These are phyloP conservation scores for Labrus mixtus DNA, from an alignment of 2,113 vertebrate species.

Conservation along the genomic window DNA sequence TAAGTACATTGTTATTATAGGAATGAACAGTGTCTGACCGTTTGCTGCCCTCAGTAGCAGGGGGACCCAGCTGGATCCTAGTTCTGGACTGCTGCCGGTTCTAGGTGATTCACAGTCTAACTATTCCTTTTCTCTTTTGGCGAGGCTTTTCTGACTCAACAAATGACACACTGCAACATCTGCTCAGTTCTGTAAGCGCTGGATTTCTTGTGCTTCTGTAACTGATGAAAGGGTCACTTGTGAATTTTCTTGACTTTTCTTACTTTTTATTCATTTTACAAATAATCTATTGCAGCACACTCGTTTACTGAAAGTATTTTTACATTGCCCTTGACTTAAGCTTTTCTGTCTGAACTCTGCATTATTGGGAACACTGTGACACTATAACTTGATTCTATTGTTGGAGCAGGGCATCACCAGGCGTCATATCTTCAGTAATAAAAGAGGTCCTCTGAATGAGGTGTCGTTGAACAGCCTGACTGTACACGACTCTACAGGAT, in stretches of 20 bases:
- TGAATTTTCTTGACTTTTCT: slow-evolving; percentile 64
- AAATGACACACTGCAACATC: slow-evolving; percentile 53
- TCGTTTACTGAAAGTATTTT: slow-evolving; percentile 31
- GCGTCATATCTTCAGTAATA: slow-evolving; percentile 57
- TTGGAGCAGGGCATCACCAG: slow-evolving; percentile 39
- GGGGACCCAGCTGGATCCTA: slow-evolving; percentile 43
- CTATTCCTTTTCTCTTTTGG: slow-evolving; percentile 50
- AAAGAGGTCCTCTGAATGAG: slow-evolving; percentile 47
- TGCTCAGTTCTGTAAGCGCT: slow-evolving; percentile 46
- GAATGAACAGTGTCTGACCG: slow-evolving; percentile 38
- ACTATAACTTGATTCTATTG: slow-evolving; percentile 59
- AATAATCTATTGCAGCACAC: slow-evolving; percentile 14
- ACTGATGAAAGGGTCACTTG: slow-evolving; percentile 32
- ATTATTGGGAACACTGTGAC: slow-evolving; percentile 61
- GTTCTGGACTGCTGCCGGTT: slow-evolving; percentile 43
- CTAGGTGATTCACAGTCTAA: slow-evolving; percentile 61
- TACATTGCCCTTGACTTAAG: slow-evolving; percentile 56
- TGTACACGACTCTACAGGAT: slow-evolving; percentile 32
- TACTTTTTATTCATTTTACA: slow-evolving; percentile 60
- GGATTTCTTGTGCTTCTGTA: slow-evolving; percentile 40
- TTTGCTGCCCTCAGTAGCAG: slow-evolving; percentile 17
- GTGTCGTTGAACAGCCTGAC: slow-evolving; percentile 29
- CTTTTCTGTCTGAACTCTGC: slow-evolving; percentile 36
- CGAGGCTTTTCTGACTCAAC: slow-evolving; percentile 49
- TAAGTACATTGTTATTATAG: slow-evolving; percentile 42